Evolutionary conservation across 2,113 vertebrate genomes (phyloP).

Genomic region (Oreocharis arfaki): DNA sequence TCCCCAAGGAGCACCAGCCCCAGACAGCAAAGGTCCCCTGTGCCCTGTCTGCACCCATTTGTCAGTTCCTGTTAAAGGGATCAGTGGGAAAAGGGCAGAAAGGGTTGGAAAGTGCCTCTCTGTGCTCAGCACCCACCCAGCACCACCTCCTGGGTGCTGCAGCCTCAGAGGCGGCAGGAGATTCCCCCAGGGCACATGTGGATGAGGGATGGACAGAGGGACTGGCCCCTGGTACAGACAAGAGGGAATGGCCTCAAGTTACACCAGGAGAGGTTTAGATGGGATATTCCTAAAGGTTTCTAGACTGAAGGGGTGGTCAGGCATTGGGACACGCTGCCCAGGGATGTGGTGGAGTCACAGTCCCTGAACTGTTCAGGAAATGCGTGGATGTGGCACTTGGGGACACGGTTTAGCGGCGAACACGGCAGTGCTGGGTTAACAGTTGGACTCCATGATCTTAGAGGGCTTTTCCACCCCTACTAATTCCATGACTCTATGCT

Average conservation of each 20-base stretch:
- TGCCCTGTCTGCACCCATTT: rapidly evolving
- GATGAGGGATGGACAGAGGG: neutral
- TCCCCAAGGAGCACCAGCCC: too few relatives aligned
- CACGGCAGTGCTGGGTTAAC: neutral
- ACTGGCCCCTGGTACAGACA: neutral
- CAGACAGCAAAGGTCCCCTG: neutral
- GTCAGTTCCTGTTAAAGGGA: neutral
- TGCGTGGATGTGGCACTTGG: neutral
- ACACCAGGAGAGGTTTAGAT: neutral
- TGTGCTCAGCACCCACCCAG: neutral
- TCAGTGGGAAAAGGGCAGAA: neutral
- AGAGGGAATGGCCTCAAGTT: neutral
- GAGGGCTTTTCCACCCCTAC: neutral
- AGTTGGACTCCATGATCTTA: too few relatives aligned
- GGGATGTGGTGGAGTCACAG: neutral
- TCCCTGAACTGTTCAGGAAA: neutral
- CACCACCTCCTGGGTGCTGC: neutral
- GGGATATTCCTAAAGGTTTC: neutral
- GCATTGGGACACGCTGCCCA: neutral
- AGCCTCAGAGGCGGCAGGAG: neutral
- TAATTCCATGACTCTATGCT: rapidly evolving
- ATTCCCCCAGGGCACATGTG: rapidly evolving
- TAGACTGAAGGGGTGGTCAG: neutral
- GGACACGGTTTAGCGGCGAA: rapidly evolving
- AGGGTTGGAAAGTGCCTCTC: neutral